phyloP scores from a whole-genome alignment of 2,888 invertebrate genomes.

The Chironomus riparius region DNA sequence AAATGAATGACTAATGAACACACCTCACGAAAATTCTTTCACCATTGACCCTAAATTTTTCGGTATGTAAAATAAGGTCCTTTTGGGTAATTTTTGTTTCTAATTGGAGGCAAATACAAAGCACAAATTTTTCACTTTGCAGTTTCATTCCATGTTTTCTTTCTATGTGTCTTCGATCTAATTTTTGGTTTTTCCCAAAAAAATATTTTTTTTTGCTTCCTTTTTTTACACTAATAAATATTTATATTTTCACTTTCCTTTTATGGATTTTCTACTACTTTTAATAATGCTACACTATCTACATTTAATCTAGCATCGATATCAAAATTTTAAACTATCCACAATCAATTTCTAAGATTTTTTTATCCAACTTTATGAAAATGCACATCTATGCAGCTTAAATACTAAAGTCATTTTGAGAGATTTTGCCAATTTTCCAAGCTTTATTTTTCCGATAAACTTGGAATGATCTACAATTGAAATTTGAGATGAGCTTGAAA shows the following conservation, averaged over 20 bases:
- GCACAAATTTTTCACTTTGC: neutral
- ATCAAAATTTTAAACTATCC: neutral
- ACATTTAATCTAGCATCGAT: neutral
- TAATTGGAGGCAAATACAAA: neutral
- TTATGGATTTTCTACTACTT: neutral
- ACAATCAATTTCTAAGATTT: conserved; percentile 3
- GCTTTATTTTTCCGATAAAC: neutral
- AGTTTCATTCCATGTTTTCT: neutral
- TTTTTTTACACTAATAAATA: neutral
- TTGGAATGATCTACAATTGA: neutral
- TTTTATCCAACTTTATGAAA: neutral
- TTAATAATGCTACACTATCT: neutral
- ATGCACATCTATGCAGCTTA: conserved; percentile 10
- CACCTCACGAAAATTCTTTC: neutral
- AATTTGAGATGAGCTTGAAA: no score
- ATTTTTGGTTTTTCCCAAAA: neutral
- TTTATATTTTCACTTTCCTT: neutral
- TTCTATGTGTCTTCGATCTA: neutral
- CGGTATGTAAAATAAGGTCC: neutral
- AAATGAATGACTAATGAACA: neutral
- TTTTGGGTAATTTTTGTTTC: neutral
- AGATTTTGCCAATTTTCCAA: neutral
- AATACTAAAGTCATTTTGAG: conserved; percentile 16
- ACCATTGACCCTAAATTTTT: neutral
- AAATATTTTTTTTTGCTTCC: neutral